These are phyloP conservation scores for Micrasema longulum DNA, from an alignment of 1,140 invertebrate genomes.

Conservation along the genomic window DNA sequence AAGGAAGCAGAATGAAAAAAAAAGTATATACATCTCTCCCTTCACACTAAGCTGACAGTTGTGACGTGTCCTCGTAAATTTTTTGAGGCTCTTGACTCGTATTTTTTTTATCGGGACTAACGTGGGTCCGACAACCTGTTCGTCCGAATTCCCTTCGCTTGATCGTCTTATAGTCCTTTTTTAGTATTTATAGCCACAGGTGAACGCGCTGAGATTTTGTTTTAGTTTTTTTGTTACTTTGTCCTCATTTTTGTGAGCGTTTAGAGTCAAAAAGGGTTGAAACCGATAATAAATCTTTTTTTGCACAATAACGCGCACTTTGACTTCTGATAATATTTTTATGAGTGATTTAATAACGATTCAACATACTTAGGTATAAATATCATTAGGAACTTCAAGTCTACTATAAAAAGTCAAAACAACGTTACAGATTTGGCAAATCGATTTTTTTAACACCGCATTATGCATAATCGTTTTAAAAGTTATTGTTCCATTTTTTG, in stretches of 20 bases:
- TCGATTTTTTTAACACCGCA: no score
- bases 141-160: conserved; percentile 47
- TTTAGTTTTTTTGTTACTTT: conserved; percentile 20
- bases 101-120: conserved; percentile 6
- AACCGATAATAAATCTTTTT: conserved; percentile 14
- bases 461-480: no score
- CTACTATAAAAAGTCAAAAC: no score
- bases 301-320: background rate
- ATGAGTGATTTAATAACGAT: no score
- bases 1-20: background rate
- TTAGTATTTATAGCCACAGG: conserved; percentile 39
- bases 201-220: conserved; percentile 38
- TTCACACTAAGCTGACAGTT: conserved; percentile 31
- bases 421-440: no score
- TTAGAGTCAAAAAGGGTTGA: conserved; percentile 22
- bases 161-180: conserved; percentile 34
- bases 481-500: no score
- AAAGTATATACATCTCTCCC: background rate
- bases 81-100: conserved; percentile 36
- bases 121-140: conserved; percentile 47
- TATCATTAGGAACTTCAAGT: no score
- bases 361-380: no score
- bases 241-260: conserved; percentile 24
- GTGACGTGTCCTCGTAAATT: conserved; percentile 35
- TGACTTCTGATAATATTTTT: no score